Evolutionary conservation across 2,888 invertebrate species (phyloP).

Genomic region (Isoperla grammatica): DNA sequence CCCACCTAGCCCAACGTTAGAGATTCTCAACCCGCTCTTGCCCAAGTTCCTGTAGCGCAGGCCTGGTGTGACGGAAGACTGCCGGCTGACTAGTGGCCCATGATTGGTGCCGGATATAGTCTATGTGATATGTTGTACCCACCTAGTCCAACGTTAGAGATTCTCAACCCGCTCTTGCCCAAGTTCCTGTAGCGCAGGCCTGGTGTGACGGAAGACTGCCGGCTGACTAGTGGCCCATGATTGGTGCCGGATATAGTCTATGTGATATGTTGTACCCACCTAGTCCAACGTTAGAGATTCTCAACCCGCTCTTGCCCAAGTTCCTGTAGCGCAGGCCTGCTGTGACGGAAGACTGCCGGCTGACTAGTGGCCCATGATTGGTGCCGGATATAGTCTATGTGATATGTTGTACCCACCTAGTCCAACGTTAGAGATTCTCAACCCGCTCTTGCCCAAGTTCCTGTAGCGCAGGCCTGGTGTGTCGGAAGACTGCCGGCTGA

Average conservation of each 20-base stretch:
- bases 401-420: too few species aligned
- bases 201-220: too few species aligned
- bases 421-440: slow-evolving; percentile 90
- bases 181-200: too few species aligned
- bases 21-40: slow-evolving; percentile 90
- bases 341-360: slow-evolving; percentile 55
- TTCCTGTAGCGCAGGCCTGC: slow-evolving; percentile 87
- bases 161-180: too few species aligned
- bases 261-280: slow-evolving; percentile 52
- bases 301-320: slow-evolving; percentile 89
- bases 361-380: slow-evolving; percentile 44
- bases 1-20: slow-evolving; percentile 83
- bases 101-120: too few species aligned
- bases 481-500: slow-evolving; percentile 49
- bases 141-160: too few species aligned
- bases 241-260: too few species aligned
- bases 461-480: slow-evolving; percentile 84
- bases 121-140: too few species aligned
- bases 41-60: slow-evolving; percentile 89
- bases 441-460: slow-evolving; percentile 92
- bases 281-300: slow-evolving; percentile 90
- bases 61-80: slow-evolving; percentile 65
- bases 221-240: too few species aligned
- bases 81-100: slow-evolving; percentile 48
- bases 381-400: too few species aligned